Evolutionary conservation across 37 sponge, comb jelly and placozoan species (phyloP), one percentile per base, ranked within the genome.

Genomic region (Lycopodina hypogea): DNA sequence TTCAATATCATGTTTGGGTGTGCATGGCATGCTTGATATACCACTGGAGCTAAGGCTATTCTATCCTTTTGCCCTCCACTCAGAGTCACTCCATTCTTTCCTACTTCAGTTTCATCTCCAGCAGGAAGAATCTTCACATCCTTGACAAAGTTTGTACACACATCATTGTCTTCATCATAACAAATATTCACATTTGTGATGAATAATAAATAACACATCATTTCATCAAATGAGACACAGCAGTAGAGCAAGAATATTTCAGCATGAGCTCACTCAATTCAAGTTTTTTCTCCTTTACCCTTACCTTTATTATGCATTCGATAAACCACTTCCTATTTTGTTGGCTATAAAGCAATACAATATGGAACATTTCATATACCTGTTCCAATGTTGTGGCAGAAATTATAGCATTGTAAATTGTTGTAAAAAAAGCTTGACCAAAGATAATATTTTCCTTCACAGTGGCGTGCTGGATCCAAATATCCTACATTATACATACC

Each of bases 1-100:
- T 6, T 60, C 11, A 23, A 60, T 28, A 21, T 60, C 24, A 26
- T 60, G 11, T 4, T 24, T 32, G 30, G 9, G 30, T 30, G 9
- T 33, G 26, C 33, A 65, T 11, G 2, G 2, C 48, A 28, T 65
- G 87, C 91, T 76, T 96, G 97, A 57, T 98, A 98, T 22, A 90
- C 88, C 59, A 96, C 96, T 57, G 96, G 80, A 15, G 99, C 99
- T 33, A 98, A 84, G n/a, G 93, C 72, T 37, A 98, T 37, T n/a
- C 99, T 69, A 8, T 91, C 84, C 75, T 96, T 96, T 78, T 98
- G 99, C 17, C 99, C 99, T 45, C 99, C 99, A 78, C 99, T 98
- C 41, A 98, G 86, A 29, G 96, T 96, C 38, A 96, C 92, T 58
- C 99, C 99, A 86, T 95, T 93, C 77, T 93, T 94, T 32, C 99